Evolutionary conservation across 1,140 invertebrate species (phyloP).

Genomic region (Meloidogyne floridensis): DNA sequence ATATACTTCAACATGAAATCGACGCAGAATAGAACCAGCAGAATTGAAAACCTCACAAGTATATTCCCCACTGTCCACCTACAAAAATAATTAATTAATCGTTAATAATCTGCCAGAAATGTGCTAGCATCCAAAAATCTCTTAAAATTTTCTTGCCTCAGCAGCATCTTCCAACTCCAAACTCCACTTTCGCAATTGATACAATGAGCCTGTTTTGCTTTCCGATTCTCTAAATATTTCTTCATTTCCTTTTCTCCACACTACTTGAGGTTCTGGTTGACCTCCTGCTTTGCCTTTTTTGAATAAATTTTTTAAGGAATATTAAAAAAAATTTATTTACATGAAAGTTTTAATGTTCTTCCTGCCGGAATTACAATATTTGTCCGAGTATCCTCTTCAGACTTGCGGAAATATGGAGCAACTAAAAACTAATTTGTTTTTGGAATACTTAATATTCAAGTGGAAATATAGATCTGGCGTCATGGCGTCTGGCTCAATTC

Average conservation of each 20-base stretch:
- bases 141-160: slow-evolving; percentile 35
- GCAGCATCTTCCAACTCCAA: slow-evolving; percentile 64
- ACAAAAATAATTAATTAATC: slow-evolving; percentile 25
- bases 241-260: slow-evolving; percentile 53
- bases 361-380: slow-evolving; percentile 56
- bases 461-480: too few relatives aligned
- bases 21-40: slow-evolving; percentile 47
- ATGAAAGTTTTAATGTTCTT: slow-evolving; percentile 53
- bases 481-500: too few relatives aligned
- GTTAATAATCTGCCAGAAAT: too few relatives aligned
- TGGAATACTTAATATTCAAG: not conserved
- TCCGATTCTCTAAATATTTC: slow-evolving; percentile 46
- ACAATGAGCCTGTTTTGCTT: slow-evolving; percentile 52
- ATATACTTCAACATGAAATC: slow-evolving; percentile 51
- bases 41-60: slow-evolving; percentile 57
- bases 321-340: slow-evolving; percentile 15
- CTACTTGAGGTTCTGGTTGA: slow-evolving; percentile 56
- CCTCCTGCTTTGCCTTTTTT: slow-evolving; percentile 51
- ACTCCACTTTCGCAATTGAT: slow-evolving; percentile 55
- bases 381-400: slow-evolving; percentile 40
- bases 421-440: slow-evolving; percentile 44
- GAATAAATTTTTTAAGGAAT: not conserved
- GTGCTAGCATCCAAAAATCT: too few relatives aligned
- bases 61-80: slow-evolving; percentile 43
- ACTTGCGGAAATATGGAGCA: slow-evolving; percentile 54